These are phyloP conservation scores for Taeniopygia guttata DNA, from an alignment of 2,797 vertebrate species.

Conservation along the genomic window DNA sequence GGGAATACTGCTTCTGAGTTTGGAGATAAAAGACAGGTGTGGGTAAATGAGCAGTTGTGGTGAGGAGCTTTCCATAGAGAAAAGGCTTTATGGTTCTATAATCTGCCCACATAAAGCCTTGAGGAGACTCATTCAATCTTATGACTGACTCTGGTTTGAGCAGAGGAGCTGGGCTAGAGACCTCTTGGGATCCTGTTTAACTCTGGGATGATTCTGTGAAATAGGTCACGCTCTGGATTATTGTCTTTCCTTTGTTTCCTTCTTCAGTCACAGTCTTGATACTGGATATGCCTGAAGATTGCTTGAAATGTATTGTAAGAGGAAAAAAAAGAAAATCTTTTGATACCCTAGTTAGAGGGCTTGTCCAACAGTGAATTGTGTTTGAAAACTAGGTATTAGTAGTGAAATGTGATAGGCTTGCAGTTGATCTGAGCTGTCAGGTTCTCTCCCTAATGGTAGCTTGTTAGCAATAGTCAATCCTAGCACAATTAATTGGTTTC, in stretches of 20 bases:
- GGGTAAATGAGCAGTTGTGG: neutral
- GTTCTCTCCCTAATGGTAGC: neutral
- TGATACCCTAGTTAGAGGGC: neutral
- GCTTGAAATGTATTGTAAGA: neutral
- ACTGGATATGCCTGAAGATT: neutral
- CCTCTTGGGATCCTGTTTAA: neutral
- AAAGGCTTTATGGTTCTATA: neutral
- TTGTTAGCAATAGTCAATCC: neutral
- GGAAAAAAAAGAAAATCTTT: neutral
- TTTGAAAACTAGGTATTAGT: neutral
- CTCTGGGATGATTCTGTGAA: neutral
- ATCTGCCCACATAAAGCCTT: neutral
- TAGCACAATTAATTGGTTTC: neutral
- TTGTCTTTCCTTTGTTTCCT: neutral
- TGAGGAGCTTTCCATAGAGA: accelerated
- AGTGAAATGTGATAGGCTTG: neutral
- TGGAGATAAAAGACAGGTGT: neutral
- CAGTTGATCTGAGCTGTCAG: neutral
- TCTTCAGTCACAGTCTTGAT: neutral
- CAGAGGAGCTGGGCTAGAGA: neutral
- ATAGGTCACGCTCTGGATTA: neutral
- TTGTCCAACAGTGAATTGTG: neutral
- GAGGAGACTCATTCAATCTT: neutral
- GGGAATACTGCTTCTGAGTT: neutral
- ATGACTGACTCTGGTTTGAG: neutral